Percentiles rank a stretch among this genome's conserved stretches.
Evolutionary conservation across 2,888 invertebrate genomes (phyloP).

Genomic region (Epirrhoe tristata): DNA sequence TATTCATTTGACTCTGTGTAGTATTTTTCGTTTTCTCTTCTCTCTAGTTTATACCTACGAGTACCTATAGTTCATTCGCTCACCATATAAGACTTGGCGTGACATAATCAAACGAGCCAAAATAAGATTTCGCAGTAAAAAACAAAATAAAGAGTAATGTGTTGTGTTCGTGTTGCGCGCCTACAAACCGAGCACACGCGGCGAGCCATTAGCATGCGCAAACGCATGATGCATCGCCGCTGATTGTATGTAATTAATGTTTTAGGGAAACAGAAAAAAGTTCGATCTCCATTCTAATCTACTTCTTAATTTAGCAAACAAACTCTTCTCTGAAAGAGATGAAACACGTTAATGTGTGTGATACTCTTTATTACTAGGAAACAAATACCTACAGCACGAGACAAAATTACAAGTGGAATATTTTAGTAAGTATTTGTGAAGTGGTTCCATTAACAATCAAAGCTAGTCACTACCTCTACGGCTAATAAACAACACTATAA

Average conservation of each 20-base stretch:
- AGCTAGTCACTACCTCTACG: slow-evolving; percentile 23
- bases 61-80: background rate
- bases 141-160: slow-evolving; percentile 36
- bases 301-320: no score
- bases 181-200: slow-evolving; percentile 81
- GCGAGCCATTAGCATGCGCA: slow-evolving; percentile 72
- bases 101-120: slow-evolving; percentile 1
- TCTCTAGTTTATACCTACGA: no score
- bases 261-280: slow-evolving; percentile 30
- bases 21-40: no score
- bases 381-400: background rate
- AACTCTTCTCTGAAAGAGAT: no score
- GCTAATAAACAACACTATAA: slow-evolving; percentile 40
- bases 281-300: background rate
- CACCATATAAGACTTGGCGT: background rate
- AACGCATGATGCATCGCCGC: slow-evolving; percentile 64
- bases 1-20: no score
- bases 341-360: no score
- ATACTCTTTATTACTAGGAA: no score
- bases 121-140: slow-evolving; percentile 3
- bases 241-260: slow-evolving; percentile 58
- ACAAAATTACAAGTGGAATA: background rate
- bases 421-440: background rate
- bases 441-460: background rate
- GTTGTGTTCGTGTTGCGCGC: slow-evolving; percentile 61